Percentiles rank a stretch among this genome's conserved stretches.
These are phyloP conservation scores for Aegypius monachus DNA, from an alignment of 2,113 vertebrate genomes.

Conservation along the genomic window DNA sequence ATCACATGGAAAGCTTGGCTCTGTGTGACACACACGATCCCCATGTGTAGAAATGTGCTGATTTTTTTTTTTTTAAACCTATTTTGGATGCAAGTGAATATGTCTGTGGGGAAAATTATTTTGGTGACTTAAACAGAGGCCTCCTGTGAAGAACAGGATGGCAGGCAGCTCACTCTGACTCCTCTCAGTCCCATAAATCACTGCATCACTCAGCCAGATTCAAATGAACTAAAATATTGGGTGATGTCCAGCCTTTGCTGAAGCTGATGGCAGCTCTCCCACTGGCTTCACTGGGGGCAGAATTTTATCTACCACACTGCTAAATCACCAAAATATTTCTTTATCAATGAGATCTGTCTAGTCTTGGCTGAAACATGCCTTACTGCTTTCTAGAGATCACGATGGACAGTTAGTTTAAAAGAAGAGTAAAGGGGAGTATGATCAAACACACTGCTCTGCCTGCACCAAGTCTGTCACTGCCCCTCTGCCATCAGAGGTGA, in stretches of 20 bases:
- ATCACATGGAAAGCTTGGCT: not conserved
- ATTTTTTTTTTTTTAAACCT: not conserved
- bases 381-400: not conserved
- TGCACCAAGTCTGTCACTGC: not conserved
- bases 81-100: not conserved
- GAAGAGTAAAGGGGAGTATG: not conserved
- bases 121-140: not conserved
- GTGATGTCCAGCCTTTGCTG: not conserved
- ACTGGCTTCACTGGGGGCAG: not conserved
- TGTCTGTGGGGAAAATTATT: not conserved
- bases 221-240: not conserved
- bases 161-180: not conserved
- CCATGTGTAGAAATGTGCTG: not conserved
- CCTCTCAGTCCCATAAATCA: not conserved
- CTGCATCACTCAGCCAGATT: not conserved
- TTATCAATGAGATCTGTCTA: not conserved
- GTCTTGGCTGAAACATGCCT: not conserved
- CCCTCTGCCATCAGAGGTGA: not conserved
- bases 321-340: not conserved
- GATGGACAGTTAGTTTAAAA: not conserved
- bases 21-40: not conserved
- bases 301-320: not conserved
- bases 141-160: not conserved
- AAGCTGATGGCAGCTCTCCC: slow-evolving; percentile 11
- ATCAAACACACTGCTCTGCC: not conserved